These are phyloP conservation scores for Cyclophora punctaria DNA, from an alignment of 2,888 invertebrate species.

Conservation along the genomic window DNA sequence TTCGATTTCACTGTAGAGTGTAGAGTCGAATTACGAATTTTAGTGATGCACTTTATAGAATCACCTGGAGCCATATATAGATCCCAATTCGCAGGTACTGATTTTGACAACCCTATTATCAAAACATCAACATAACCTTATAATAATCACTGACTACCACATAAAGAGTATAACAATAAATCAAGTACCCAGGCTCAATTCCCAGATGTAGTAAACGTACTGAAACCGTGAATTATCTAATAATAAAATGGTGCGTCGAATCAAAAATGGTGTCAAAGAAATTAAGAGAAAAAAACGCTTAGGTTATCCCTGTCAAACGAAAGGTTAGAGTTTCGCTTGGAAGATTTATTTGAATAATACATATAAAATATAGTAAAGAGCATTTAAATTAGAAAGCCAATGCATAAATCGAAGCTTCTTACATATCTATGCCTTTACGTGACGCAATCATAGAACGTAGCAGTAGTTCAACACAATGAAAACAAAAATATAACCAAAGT, in stretches of 20 bases:
- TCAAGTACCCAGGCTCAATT: no score
- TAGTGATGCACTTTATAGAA: no score
- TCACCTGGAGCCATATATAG: no score
- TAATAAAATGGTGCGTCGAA: constrained; percentile 42
- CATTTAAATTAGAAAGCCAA: background rate
- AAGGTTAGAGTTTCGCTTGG: constrained; percentile 38
- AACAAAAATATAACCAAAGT: constrained; percentile 65
- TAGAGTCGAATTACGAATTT: no score
- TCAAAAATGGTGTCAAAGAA: constrained; percentile 68
- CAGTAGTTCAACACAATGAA: constrained; percentile 57
- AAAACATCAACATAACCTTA: constrained; percentile 76
- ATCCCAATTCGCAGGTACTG: no score
- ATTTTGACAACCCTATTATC: constrained; percentile 32
- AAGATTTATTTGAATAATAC: background rate
- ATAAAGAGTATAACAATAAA: constrained; percentile 3
- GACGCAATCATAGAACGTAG: constrained; percentile 69
- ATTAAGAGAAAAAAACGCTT: constrained; percentile 36
- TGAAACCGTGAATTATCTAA: constrained; percentile 18
- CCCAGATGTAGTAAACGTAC: no score
- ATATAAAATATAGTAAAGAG: no score
- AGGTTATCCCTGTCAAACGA: constrained; percentile 67
- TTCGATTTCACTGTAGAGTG: no score
- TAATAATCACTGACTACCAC: constrained; percentile 11
- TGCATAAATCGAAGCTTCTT: constrained; percentile 27
- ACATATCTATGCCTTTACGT: constrained; percentile 58